Conservation (phyloP, 2,888 invertebrate species). For the Idaea aversata region DNA sequence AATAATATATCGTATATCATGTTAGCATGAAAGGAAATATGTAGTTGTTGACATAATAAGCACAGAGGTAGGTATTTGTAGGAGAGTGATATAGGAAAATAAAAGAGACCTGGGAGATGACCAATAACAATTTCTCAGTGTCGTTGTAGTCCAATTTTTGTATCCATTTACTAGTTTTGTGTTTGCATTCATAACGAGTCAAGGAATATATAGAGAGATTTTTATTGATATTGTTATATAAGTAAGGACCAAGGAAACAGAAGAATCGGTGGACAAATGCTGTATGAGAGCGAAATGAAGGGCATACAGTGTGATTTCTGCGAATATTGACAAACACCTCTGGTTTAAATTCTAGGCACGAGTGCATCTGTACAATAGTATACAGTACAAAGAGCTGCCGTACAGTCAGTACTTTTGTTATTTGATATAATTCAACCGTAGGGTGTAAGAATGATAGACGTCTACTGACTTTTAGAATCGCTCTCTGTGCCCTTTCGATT, state of each 20-base stretch:
- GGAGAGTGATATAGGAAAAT: too few relatives aligned
- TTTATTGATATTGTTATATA: neutral
- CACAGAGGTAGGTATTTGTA: too few relatives aligned
- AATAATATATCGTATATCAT: too few relatives aligned
- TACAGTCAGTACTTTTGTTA: neutral
- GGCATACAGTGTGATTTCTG: too few relatives aligned
- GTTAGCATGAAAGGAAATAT: too few relatives aligned
- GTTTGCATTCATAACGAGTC: neutral
- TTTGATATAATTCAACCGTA: neutral
- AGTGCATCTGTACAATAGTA: too few relatives aligned
- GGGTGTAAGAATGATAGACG: neutral
- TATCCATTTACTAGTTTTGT: neutral
- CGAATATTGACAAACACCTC: neutral
- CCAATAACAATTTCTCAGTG: too few relatives aligned
- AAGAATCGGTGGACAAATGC: neutral
- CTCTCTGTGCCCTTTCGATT: neutral
- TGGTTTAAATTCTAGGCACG: neutral
- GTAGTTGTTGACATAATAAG: too few relatives aligned
- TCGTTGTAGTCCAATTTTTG: too few relatives aligned
- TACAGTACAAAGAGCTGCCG: too few relatives aligned
- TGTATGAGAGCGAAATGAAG: neutral
- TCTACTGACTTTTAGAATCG: neutral
- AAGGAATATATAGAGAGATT: neutral
- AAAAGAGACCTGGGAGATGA: too few relatives aligned
- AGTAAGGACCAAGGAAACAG: neutral